Evolutionary conservation across 2,113 vertebrate genomes (phyloP).

Genomic region (Chaetura pelagica): DNA sequence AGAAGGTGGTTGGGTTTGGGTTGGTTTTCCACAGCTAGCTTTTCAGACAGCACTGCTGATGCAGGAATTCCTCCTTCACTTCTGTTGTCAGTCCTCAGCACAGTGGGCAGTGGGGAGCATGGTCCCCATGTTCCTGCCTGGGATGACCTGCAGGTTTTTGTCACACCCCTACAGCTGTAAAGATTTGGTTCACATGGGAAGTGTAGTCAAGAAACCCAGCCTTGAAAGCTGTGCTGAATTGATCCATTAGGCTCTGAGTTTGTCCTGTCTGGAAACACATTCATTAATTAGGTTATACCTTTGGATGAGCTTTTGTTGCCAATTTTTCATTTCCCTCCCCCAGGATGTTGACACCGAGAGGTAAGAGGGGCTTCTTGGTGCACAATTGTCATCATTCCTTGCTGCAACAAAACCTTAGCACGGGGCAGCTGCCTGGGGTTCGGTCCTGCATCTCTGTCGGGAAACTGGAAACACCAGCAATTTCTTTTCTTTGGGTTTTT

Average conservation of each 20-base stretch:
- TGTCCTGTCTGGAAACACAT: neutral
- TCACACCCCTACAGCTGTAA: accelerated
- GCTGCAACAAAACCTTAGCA: neutral
- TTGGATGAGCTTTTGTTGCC: neutral
- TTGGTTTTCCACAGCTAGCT: neutral
- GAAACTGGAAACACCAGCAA: slow-evolving; percentile 73
- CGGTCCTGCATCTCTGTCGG: slow-evolving; percentile 8
- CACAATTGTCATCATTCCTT: neutral
- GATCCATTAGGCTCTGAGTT: neutral
- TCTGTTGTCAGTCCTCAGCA: neutral
- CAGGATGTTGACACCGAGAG: neutral
- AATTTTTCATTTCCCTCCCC: neutral
- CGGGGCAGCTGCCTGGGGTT: neutral
- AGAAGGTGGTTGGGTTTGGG: neutral
- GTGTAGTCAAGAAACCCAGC: neutral
- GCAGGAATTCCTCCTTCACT: neutral
- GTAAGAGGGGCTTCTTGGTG: neutral
- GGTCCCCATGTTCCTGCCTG: neutral
- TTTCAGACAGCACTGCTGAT: neutral
- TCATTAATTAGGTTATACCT: neutral
- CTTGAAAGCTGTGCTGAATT: neutral
- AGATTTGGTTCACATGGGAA: neutral
- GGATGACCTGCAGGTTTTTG: neutral
- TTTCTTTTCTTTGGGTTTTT: neutral
- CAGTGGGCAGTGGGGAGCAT: accelerated